These are phyloP conservation scores for Sinotaia quadrata DNA, from an alignment of 2,888 invertebrate species.

Conservation along the genomic window DNA sequence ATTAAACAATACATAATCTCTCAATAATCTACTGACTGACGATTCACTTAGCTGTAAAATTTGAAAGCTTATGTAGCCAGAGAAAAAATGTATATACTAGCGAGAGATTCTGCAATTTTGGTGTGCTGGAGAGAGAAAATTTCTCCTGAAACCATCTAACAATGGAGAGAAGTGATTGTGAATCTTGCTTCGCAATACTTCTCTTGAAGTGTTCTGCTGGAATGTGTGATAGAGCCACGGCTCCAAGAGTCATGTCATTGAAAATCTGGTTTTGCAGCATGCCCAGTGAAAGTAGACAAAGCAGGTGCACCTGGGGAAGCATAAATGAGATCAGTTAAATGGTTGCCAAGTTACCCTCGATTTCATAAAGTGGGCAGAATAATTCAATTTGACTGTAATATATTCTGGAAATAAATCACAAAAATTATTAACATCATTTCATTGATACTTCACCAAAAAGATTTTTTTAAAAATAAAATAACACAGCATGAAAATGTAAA, in stretches of 20 bases:
- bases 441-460: too few species aligned
- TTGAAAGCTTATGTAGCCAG: not conserved
- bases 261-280: constrained; percentile 76
- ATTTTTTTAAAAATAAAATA: too few species aligned
- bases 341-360: too few species aligned
- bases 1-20: too few species aligned
- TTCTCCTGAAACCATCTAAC: constrained; percentile 27
- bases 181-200: constrained; percentile 12
- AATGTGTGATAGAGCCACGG: constrained; percentile 81
- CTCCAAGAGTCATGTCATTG: constrained; percentile 77
- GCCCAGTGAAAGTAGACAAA: constrained; percentile 87
- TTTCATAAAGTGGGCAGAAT: too few species aligned
- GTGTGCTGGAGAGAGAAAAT: constrained; percentile 10
- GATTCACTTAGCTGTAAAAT: not conserved
- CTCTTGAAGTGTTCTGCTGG: constrained; percentile 28
- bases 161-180: constrained; percentile 17
- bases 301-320: constrained; percentile 75
- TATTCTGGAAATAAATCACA: too few species aligned
- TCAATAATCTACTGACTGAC: too few species aligned
- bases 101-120: not conserved
- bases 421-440: too few species aligned
- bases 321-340: not conserved
- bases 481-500: too few species aligned
- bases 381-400: too few species aligned
- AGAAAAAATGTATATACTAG: constrained; percentile 10